Evolutionary conservation across 2,113 vertebrate species (phyloP), one percentile per base, ranked within the genome.

Genomic region (Psittacara wagleri): DNA sequence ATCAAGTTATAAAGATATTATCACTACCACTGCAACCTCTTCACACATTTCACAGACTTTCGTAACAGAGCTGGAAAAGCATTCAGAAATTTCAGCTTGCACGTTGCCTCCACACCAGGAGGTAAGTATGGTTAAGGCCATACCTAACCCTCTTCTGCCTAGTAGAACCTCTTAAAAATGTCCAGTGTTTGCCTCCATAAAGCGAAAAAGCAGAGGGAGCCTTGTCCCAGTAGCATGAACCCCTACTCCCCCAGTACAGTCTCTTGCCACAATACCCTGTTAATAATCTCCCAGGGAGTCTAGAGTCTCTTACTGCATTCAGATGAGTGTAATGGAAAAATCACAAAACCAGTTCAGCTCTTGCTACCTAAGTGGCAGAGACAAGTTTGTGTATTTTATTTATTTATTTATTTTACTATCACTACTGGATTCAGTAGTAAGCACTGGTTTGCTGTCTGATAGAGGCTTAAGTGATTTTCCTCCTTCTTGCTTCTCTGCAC

Each of bases 391-490:
- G 66, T 77, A 8, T 29, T 82, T 55, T n/a, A 49, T 11, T 55
- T 59, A n/a, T 24, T 55, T 55, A 20, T 57, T 77, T 33, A 27
- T 75, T 92, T 75, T 37, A 68, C 35, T 2, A 2, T 66, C 44
- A 92, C 54, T 89, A 87, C 18, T 86, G 83, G 67, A 79, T 82
- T 89, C 67, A 88, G 75, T 59, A 92, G 35, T 64, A 90, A 91
- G 67, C 52, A 87, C 39, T 27, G 51, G 78, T 52, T 82, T 93
- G 92, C 37, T 91, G 62, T 54, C 57, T 76, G 44, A 75, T 5
- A 83, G 48, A 78, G 13, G 9, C 64, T 94, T 48, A 79, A 91
- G 91, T 90, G 88, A 92, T 95, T 94, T 92, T 37, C 90, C 89
- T 86, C 76, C 12, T 41, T 64, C 46, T 61, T 96, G 94, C 52